Base-by-base conservation (phyloP, 2,888 invertebrate genomes). In the Dynastes hyllus region DNA sequence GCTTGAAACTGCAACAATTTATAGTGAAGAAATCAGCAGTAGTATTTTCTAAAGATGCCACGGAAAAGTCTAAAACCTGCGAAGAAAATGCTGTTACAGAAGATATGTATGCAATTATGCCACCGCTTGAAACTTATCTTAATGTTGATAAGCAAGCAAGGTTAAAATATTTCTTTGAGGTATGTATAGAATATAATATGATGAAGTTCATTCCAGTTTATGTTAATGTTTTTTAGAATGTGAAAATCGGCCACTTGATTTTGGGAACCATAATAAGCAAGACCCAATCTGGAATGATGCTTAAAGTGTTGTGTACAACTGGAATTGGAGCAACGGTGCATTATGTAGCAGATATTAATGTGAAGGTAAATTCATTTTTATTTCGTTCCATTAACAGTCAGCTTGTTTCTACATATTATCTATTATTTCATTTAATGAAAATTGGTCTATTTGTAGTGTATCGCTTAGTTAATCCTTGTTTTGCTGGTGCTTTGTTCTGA, bases 41-140 rank as follows among this genome's bases (percentile, higher is more conserved):
- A 71, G 90, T 97, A 82, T 97, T 95, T 87, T 93, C 87, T 91
- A 87, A 87, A 89, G 81, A 91, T 89, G 50, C 87, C 90, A 51
- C 87, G 87, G 91, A 91, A 81, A 91, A 91, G 82, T 86, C 89
- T 27, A 90, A 91, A 45, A 88, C 90, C 3, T 89, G 90, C 0
- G 91, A 91, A 40, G 91, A 89, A 78, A 87, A 91, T 81, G 89
- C 90, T 37, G 79, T 86, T 61, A 90, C 92, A 66, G 91, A 91
- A 81, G 94, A 95, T 89, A 91, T 93, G 87, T 95, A 92, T 91
- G 95, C 95, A 27, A 91, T 95, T 82, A 93, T 96, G 92, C 97
- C 97, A 80, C 96, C 97, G 0, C 93, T 95, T 88, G 97, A 97
- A 89, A 93, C 93, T 76, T 97, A 95, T 87, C 91, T 96, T 84